These are phyloP conservation scores for Ictalurus furcatus DNA, from an alignment of 2,113 vertebrate genomes.

Conservation along the genomic window DNA sequence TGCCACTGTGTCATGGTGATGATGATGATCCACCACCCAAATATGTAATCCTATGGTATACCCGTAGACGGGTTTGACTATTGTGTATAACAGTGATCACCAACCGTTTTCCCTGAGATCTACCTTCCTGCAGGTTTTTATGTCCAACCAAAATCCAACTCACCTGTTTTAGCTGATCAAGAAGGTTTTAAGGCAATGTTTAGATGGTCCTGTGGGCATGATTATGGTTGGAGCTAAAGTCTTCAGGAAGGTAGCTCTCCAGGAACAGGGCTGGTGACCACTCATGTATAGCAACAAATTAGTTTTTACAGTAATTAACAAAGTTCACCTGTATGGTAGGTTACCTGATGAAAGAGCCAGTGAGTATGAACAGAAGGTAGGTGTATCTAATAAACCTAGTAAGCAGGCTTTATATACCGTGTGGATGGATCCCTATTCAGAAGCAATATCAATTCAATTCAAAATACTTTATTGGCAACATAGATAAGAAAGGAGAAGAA, in stretches of 20 bases:
- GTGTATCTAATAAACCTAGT: background rate
- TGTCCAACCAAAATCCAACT: too few species aligned
- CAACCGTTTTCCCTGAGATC: too few species aligned
- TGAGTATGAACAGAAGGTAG: background rate
- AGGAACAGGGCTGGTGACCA: too few species aligned
- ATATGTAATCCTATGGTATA: conserved; percentile 17
- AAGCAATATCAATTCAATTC: background rate
- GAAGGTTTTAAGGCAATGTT: too few species aligned
- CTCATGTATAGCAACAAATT: background rate
- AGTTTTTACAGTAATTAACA: background rate
- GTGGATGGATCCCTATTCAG: background rate
- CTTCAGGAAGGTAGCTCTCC: too few species aligned
- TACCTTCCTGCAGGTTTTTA: too few species aligned
- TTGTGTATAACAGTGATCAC: background rate
- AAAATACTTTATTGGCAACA: too few species aligned
- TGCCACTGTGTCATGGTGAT: background rate
- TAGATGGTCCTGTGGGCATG: too few species aligned
- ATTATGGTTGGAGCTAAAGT: too few species aligned
- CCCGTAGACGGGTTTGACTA: background rate
- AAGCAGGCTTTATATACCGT: background rate
- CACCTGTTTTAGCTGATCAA: too few species aligned
- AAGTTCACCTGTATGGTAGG: background rate
- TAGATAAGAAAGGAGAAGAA: too few species aligned
- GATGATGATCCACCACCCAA: background rate
- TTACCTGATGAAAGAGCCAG: background rate